Percentiles rank a stretch among this genome's conserved stretches.
Evolutionary conservation across 2,797 vertebrate species (phyloP).

Genomic region (Sebastes miniatus): DNA sequence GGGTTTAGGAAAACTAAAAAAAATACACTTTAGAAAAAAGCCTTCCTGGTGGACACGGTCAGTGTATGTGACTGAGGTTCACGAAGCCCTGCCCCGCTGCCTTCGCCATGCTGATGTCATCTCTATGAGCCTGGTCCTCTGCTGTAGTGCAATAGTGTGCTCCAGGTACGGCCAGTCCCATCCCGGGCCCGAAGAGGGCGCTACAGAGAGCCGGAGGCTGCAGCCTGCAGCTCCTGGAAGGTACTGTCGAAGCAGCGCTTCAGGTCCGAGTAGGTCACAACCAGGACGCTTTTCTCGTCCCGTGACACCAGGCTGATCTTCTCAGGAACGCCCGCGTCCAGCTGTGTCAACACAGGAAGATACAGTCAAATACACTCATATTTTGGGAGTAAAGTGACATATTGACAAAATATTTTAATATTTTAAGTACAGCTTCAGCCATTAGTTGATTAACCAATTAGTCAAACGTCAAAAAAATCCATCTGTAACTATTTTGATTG

Average conservation of each 20-base stretch:
- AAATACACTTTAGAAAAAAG: conserved; percentile 85
- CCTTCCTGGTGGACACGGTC: conserved; percentile 94
- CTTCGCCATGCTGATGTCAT: conserved; percentile 77
- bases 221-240: conserved; percentile 98
- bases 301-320: conserved; percentile 99
- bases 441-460: not conserved
- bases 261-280: conserved; percentile 98
- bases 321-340: conserved; percentile 98
- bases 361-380: not conserved
- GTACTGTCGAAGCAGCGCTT: conserved; percentile 99
- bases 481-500: not conserved
- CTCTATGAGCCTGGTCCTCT: conserved; percentile 80
- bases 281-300: conserved; percentile 98
- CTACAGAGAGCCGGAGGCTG: conserved; percentile 97
- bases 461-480: not conserved
- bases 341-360: conserved; percentile 72
- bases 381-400: not conserved
- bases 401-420: not conserved
- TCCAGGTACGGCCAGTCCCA: conserved; percentile 78
- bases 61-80: conserved; percentile 97
- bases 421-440: not conserved
- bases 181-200: conserved; percentile 74
- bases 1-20: conserved; percentile 88
- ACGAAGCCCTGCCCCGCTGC: conserved; percentile 88
- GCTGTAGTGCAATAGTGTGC: conserved; percentile 96